phyloP scores from a whole-genome alignment of 2,113 vertebrate species.

The Calyptomena viridis region DNA sequence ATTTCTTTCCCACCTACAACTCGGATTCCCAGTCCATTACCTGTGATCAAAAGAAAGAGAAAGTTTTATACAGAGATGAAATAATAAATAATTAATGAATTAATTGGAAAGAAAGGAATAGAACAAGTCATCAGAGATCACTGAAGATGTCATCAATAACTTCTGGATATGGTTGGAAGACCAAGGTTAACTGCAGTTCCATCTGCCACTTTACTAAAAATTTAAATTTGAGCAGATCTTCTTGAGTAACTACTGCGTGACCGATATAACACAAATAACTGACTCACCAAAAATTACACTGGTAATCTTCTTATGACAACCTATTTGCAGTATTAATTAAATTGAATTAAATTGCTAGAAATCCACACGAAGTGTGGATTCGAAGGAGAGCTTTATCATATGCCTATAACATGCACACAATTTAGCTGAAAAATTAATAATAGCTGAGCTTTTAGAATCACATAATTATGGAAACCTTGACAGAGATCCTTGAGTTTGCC shows the following conservation, averaged over 20 bases:
- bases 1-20: slow-evolving; percentile 97
- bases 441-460: not conserved
- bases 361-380: not conserved
- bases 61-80: not conserved
- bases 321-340: not conserved
- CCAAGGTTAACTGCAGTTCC: not conserved
- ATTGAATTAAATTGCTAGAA: not conserved
- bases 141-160: not conserved
- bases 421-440: not conserved
- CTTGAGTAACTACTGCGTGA: not conserved
- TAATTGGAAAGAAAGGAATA: not conserved
- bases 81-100: not conserved
- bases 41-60: slow-evolving; percentile 69
- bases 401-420: not conserved
- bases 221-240: not conserved
- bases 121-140: not conserved
- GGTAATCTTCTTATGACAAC: not conserved
- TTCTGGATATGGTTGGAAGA: not conserved
- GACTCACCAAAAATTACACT: not conserved
- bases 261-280: not conserved
- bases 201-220: not conserved
- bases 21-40: slow-evolving; percentile 92
- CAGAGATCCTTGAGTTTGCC: not conserved
- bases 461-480: not conserved
- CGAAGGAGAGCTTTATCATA: not conserved